Evolutionary conservation across 2,888 invertebrate genomes (phyloP), one percentile per base, ranked within the genome.

Genomic region (Ashinkailepas kermadecensis): DNA sequence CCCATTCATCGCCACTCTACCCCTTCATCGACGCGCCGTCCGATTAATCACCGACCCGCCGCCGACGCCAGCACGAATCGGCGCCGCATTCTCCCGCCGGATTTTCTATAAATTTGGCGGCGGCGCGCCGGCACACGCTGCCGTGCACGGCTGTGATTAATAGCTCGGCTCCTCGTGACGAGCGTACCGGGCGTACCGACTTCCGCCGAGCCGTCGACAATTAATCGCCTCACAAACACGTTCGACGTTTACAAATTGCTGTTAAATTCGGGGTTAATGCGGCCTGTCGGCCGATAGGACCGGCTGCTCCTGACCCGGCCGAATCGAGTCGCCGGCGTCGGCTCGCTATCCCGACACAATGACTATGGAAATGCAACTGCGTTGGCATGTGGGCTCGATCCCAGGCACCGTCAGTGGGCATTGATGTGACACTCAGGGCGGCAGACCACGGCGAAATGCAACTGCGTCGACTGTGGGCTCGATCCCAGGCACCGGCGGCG

Each of bases 261-360:
- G 74, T 74, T 74, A 74, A 74, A 74, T 74, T 74, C 74, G 74
- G 74, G 74, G 74, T 74, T 74, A 74, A 74, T 74, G 74, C 54
- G 54, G 54, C 67, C 39, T 39, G 39, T 39, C 39, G 39, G 39
- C 39, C 39, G 39, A 39, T 39, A 39, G 39, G 39, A 39, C 39
- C 39, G 39, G 39, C 4, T 4, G 39, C 39, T 39, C 39, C 39
- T 4, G 4, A 39, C 39, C 39, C 39, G 4, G 39, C 39, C 39
- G 39, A 39, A 39, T 39, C 39, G 39, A 39, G 39, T 39, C 39
- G 39, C 39, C 39, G 39, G 39, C 39, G 39, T 39, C 39, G 39
- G 39, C 39, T 39, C 39, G 39, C 39, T 39, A 39, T 39, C 39
- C 39, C 39, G 39, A 39, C 39, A 39, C 39, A 39, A 39, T 39